Evolutionary conservation across 2,888 invertebrate genomes (phyloP), one percentile per base, ranked within the genome.

Genomic region (Eupelmus urozonus): DNA sequence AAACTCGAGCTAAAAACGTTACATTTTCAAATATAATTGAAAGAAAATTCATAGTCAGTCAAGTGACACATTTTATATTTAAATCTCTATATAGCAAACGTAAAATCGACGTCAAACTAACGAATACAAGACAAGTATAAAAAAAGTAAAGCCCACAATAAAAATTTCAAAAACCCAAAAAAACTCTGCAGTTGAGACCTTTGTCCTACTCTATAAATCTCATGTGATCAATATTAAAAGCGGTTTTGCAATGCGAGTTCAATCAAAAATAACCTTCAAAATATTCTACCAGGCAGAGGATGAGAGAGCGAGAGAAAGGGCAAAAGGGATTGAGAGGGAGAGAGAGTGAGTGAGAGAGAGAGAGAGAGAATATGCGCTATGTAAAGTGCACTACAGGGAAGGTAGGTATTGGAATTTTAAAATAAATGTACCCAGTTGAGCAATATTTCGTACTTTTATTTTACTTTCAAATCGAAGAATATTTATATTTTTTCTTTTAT

Each of bases 201-300:
- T 60, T 29, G 60, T 70, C 49, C 60, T 70, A 70, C 60, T 70
- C 34, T 70, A 71, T 71, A 71, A 71, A 71, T 71, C 34, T 40
- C 20, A 20, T 16, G 53, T 62, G 62, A 71, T 70, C 70, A 70
- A 59, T 71, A 53, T 25, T 62, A 40, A 23, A 62, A 62, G 25
- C 62, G 62, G 53, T 71, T 62, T 45, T 62, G 51, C 40, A 51
- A 62, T 25, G 4, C 23, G 23, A 40, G 29, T 62, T 62, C 71
- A 62, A 71, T 71, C 62, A 53, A 62, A 71, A 71, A 51, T 53
- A 51, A 51, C 62, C 51, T 62, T 71, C 40, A 49, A 59, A 70
- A n/a, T 69, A 40, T 40, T 40, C 71, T 34, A 40, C 23, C 18
- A 11, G 7, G 16, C 34, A 34, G 18, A 60, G 45, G n/a, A 27